Evolutionary conservation across 2,113 vertebrate genomes (phyloP), one percentile per base, ranked within the genome.

Genomic region (Amblyornis subalaris): DNA sequence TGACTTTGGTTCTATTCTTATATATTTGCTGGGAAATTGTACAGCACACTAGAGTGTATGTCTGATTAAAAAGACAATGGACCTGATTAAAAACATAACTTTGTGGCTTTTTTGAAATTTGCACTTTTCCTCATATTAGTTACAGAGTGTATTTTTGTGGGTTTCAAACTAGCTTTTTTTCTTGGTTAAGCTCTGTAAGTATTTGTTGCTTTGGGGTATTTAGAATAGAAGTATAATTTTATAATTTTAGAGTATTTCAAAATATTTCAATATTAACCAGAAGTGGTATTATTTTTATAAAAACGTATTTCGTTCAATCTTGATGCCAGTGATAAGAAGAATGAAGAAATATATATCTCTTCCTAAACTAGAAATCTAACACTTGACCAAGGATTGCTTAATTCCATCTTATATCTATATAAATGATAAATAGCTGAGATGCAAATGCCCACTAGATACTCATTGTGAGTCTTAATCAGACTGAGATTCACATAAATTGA

Each of bases 81-180:
- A 44, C 10, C 4, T 44, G 5, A 70, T 36, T 57, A 42, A 76
- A 74, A 53, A 1, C 5, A 26, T 9, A n/a, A 2, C 0, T 38
- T 16, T 54, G 3, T 35, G 21, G 0, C 0, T 7, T 8, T 65
- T 33, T n/a, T 60, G 21, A 24, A 7, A 40, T 53, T 51, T 70
- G 5, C 3, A 35, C 7, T 64, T 91, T 58, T 33, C 7, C 5
- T 74, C 25, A 28, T n/a, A 33, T 20, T 44, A 62, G 12, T 57
- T 57, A 38, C 6, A n/a, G 4, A 55, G 1, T 33, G 3, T 28
- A 50, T 75, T 83, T 90, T 40, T 75, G 15, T 33, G 38, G 2
- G 3, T 75, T 88, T 76, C 24, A 47, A 75, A 69, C 7, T 17
- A 67, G 19, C 1, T 64, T 51, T 90, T 50, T 28, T 82, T 42